Evolutionary conservation across 2,113 vertebrate species (phyloP), one percentile per base, ranked within the genome.

Genomic region (Trematocara variabile): DNA sequence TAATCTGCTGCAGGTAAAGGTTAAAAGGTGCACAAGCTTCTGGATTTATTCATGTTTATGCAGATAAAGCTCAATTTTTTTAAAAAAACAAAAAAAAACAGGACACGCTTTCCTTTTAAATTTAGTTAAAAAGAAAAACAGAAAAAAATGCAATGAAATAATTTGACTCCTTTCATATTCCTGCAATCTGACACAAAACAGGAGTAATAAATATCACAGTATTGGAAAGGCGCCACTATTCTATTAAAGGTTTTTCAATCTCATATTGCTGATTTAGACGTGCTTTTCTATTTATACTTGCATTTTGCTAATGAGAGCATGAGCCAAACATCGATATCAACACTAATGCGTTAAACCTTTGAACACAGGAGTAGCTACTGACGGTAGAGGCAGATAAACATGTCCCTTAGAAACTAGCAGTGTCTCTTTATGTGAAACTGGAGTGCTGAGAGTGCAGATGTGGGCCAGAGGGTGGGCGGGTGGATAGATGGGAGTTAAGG

Each of bases 371-470:
- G 73, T 55, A 81, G 79, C 60, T 46, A 33, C 83, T 89, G 73
- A 82, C 56, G 33, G 82, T 50, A 80, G 22, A 83, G 44, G 52
- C n/a, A 89, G 63, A 58, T 48, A 34, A 88, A 68, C 63, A 53
- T 25, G 12, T 75, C 68, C 52, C 25, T 37, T 48, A 12, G 5
- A 91, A 89, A 79, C 54, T 52, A 83, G 77, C 83, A 33, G 25
- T 48, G 79, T 85, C 77, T 48, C 77, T 86, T 84, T 65, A 75
- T 83, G 81, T 5, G 12, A 39, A 70, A 25, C 7, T 5, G 16
- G 18, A 90, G 55, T 85, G 90, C 86, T 90, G 87, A 87, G 84
- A 82, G 77, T 77, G 85, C 90, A 92, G 90, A 90, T 83, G 83
- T 81, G 81, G 70, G 56, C 58, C 33, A 65, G 2, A 28, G 20